A percentile compares a stretch with the other conserved stretches of the same genome.
These are phyloP conservation scores for Aphodius sticticus DNA, from an alignment of 2,888 invertebrate genomes.

Conservation along the genomic window DNA sequence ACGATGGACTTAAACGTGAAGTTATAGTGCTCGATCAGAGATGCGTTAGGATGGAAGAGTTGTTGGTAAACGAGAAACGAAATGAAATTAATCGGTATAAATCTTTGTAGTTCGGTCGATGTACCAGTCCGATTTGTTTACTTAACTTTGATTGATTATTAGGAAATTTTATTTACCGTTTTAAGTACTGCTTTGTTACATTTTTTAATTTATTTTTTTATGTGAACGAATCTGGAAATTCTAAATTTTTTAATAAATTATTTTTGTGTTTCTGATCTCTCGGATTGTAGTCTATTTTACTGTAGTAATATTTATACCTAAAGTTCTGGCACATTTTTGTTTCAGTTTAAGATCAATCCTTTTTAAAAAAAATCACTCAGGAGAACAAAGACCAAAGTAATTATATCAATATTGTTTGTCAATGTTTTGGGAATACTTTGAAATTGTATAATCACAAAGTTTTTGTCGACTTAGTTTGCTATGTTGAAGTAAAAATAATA, in stretches of 20 bases:
- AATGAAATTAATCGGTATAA: conserved; percentile 15
- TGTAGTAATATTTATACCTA: too few species aligned
- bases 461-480: too few species aligned
- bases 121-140: neutral
- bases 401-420: too few species aligned
- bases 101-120: neutral
- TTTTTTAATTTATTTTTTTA: neutral
- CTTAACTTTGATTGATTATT: neutral
- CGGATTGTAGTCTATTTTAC: too few species aligned
- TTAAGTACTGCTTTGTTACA: neutral
- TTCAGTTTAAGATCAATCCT: too few species aligned
- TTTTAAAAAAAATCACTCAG: too few species aligned
- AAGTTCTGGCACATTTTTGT: too few species aligned
- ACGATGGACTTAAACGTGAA: conserved; percentile 15
- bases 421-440: too few species aligned
- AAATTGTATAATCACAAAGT: too few species aligned
- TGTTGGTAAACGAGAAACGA: conserved; percentile 14
- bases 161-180: too few species aligned
- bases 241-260: neutral
- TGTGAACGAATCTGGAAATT: neutral
- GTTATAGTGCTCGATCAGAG: conserved; percentile 12
- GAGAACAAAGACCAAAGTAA: too few species aligned
- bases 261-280: neutral
- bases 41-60: conserved; percentile 16
- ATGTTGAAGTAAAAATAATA: too few species aligned